phyloP scores from a whole-genome alignment of 2,888 invertebrate genomes.

The Plutella xylostella region DNA sequence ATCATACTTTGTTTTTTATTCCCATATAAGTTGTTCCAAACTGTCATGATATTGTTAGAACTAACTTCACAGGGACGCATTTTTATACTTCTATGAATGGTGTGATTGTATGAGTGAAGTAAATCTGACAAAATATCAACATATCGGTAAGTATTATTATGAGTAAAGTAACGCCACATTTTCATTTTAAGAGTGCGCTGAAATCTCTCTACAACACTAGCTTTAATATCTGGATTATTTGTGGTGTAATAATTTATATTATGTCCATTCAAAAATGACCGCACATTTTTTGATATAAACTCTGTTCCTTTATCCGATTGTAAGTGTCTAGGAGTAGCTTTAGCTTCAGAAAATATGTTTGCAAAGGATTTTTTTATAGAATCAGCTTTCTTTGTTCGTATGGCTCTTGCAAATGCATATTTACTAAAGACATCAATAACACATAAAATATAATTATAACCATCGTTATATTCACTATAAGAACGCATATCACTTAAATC shows the following conservation, averaged over 20 bases:
- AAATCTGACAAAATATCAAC: slow-evolving; percentile 10
- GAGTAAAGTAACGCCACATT: slow-evolving; percentile 21
- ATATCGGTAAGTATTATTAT: slow-evolving; percentile 11
- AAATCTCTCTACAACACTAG: slow-evolving; percentile 22
- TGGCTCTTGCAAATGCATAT: slow-evolving; percentile 17
- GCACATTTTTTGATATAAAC: slow-evolving; percentile 19
- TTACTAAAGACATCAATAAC: slow-evolving; percentile 21
- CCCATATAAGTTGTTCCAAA: slow-evolving; percentile 17
- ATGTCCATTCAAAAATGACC: slow-evolving; percentile 14
- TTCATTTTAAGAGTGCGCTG: slow-evolving; percentile 22
- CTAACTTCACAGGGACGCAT: slow-evolving; percentile 22
- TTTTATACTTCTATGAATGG: slow-evolving; percentile 20
- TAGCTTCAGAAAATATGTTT: slow-evolving; percentile 18
- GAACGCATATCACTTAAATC: slow-evolving; percentile 18
- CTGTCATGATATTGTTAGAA: slow-evolving; percentile 18
- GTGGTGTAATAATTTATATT: slow-evolving; percentile 19
- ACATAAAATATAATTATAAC: slow-evolving; percentile 18
- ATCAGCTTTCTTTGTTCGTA: slow-evolving; percentile 18
- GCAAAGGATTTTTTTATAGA: slow-evolving; percentile 19
- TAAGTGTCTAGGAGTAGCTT: slow-evolving; percentile 14
- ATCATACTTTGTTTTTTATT: neutral
- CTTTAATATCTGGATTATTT: slow-evolving; percentile 22
- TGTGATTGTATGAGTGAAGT: slow-evolving; percentile 15
- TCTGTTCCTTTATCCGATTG: slow-evolving; percentile 21
- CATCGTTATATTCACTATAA: slow-evolving; percentile 18